Conservation (phyloP, 2,888 invertebrate species). For the Epirrhoe alternata region DNA sequence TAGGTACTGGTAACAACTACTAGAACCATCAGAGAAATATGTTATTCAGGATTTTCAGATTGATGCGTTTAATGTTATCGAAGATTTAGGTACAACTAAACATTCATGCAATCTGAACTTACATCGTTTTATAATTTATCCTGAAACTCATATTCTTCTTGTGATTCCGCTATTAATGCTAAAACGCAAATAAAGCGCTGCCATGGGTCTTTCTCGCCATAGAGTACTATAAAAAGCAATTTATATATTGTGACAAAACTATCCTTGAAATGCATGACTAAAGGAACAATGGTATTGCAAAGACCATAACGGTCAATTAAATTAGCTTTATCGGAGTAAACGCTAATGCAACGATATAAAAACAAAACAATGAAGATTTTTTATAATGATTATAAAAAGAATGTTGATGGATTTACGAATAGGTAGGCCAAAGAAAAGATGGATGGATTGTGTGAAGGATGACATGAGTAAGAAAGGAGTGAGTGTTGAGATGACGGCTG, state of each 20-base stretch:
- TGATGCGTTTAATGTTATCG: not conserved
- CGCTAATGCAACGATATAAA: not conserved
- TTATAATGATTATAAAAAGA: too few relatives aligned
- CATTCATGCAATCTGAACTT: constrained; percentile 4
- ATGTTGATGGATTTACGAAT: too few relatives aligned
- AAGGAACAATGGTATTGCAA: too few relatives aligned
- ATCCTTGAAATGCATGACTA: not conserved
- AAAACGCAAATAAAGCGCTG: constrained; percentile 17
- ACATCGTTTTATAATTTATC: constrained; percentile 11
- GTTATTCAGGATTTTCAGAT: constrained; percentile 1
- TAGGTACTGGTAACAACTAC: not conserved
- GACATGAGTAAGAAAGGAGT: too few relatives aligned
- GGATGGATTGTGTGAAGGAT: too few relatives aligned
- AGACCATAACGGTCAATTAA: not conserved
- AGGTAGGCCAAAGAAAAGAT: too few relatives aligned
- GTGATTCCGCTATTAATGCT: constrained; percentile 18
- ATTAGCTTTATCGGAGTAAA: not conserved
- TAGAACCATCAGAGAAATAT: constrained; percentile 1
- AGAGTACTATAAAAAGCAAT: constrained; percentile 17
- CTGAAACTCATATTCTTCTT: constrained; percentile 19
- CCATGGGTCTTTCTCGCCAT: constrained; percentile 14
- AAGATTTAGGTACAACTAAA: not conserved
- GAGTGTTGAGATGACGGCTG: too few relatives aligned
- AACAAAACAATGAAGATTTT: too few relatives aligned
- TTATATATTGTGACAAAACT: not conserved